Base-by-base conservation (phyloP, 2,797 vertebrate genomes). In the Sandelia bainsii region DNA sequence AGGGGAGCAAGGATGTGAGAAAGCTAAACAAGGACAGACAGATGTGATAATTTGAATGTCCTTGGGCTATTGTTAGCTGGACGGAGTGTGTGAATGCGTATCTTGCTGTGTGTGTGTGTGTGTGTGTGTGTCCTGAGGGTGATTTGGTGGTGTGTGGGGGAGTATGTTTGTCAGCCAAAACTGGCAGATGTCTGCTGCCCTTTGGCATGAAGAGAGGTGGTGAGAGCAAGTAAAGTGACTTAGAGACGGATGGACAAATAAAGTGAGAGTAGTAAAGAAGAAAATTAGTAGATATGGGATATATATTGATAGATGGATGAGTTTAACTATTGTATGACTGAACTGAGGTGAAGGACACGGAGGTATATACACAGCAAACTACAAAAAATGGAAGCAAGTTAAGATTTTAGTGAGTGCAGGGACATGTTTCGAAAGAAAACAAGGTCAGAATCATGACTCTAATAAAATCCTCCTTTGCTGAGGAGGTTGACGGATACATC, bases 31-130 rank as follows among this genome's bases (percentile, higher is more conserved):
- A 50, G 62, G 62, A 77, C 63, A 48, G 77, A 82, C 86, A 79
- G 73, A 87, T 73, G 75, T 79, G 82, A 87, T 83, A 5, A 80
- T 84, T 60, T 71, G 5, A 81, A 53, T 69, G 69, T 83, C 87
- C 69, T 74, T 53, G 27, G 72, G 86, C 84, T 46, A 37, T 68
- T 77, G 77, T 69, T 74, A 69, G 27, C 62, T 74, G 56, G 73
- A 49, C 59, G 66, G 62, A 9, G 54, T 76, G 63, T 74, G 51
- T 68, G 74, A 69, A 70, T 49, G 59, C 37, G 59, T 61, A 45
- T 61, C 42, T 82, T 65, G 37, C 40, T 54, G 29, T 62, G 54
- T 57, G 68, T 64, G 42, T 69, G 72, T 60, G 25, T 75, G 71
- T 39, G 49, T 49, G 75, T 75, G 40, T 56, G 39, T 68, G 27